These are phyloP conservation scores for Noctilio leporinus DNA, from an alignment of 2,113 vertebrate genomes.

Conservation along the genomic window DNA sequence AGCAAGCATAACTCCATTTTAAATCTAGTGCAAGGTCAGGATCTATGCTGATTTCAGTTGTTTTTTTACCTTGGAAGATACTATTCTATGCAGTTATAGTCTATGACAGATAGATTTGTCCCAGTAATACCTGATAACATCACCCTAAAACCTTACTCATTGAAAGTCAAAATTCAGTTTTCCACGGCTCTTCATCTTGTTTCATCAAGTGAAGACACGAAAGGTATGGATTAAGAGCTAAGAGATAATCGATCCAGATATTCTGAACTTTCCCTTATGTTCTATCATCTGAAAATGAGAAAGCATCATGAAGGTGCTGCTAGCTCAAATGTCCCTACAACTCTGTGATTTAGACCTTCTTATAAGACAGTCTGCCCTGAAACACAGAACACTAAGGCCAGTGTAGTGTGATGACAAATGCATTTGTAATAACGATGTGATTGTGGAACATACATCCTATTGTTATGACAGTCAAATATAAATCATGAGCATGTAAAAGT, in stretches of 20 bases:
- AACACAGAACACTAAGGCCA: not conserved
- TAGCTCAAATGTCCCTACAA: not conserved
- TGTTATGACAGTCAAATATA: not conserved
- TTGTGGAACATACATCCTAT: not conserved
- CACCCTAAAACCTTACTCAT: not conserved
- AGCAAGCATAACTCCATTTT: not conserved
- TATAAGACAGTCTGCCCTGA: not conserved
- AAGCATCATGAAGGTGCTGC: not conserved
- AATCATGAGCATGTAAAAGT: not conserved
- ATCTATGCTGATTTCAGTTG: not conserved
- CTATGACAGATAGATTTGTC: not conserved
- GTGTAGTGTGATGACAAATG: not conserved
- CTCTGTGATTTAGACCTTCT: not conserved
- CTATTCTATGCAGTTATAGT: not conserved
- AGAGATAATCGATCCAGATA: not conserved
- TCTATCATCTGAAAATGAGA: not conserved
- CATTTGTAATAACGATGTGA: not conserved
- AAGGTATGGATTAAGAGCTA: not conserved
- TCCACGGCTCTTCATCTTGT: not conserved
- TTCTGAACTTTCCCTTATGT: not conserved
- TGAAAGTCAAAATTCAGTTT: not conserved
- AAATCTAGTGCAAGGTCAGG: not conserved
- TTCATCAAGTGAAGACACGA: not conserved
- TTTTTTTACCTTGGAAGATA: not conserved
- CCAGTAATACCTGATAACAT: not conserved